These are phyloP conservation scores for Steinernema carpocapsae DNA, from an alignment of 2,888 invertebrate genomes.

Conservation along the genomic window DNA sequence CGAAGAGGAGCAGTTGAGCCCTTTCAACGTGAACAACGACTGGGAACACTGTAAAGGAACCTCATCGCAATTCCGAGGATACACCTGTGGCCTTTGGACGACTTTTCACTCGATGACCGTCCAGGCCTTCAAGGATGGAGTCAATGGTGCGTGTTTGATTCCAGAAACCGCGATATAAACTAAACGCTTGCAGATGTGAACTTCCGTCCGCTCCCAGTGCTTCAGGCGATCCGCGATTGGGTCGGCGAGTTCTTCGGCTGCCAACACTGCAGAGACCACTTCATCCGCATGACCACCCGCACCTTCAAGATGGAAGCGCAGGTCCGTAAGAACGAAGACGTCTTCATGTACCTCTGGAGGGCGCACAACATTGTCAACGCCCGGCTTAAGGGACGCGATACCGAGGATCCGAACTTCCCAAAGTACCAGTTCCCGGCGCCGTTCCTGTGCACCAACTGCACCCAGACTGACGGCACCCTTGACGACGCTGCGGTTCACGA, in stretches of 20 bases:
- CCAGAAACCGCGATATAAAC: too few relatives aligned
- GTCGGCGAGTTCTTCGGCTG: constrained; percentile 94
- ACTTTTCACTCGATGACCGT: constrained; percentile 90
- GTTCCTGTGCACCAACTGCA: constrained; percentile 62
- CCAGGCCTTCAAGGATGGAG: constrained; percentile 73
- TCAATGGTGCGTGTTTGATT: constrained; percentile 42
- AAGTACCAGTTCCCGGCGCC: constrained; percentile 73
- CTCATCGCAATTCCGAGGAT: constrained; percentile 76
- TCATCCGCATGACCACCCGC: constrained; percentile 81
- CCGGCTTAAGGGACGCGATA: constrained; percentile 87
- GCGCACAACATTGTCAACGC: constrained; percentile 90
- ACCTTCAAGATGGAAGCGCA: constrained; percentile 59
- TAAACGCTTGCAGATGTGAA: constrained; percentile 39
- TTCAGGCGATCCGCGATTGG: constrained; percentile 85
- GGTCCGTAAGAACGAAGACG: constrained; percentile 62
- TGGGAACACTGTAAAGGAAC: constrained; percentile 65
- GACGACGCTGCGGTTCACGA: constrained; percentile 44
- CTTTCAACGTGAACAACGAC: constrained; percentile 62
- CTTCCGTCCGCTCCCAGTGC: constrained; percentile 75
- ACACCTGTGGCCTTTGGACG: constrained; percentile 92
- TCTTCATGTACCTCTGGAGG: constrained; percentile 75
- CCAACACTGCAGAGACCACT: constrained; percentile 85
- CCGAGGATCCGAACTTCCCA: constrained; percentile 87
- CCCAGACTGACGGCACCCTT: constrained; percentile 31
- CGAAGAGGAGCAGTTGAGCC: constrained; percentile 60